These are phyloP conservation scores for Rugalucina vietnamica DNA, from an alignment of 2,888 invertebrate species.

Conservation along the genomic window DNA sequence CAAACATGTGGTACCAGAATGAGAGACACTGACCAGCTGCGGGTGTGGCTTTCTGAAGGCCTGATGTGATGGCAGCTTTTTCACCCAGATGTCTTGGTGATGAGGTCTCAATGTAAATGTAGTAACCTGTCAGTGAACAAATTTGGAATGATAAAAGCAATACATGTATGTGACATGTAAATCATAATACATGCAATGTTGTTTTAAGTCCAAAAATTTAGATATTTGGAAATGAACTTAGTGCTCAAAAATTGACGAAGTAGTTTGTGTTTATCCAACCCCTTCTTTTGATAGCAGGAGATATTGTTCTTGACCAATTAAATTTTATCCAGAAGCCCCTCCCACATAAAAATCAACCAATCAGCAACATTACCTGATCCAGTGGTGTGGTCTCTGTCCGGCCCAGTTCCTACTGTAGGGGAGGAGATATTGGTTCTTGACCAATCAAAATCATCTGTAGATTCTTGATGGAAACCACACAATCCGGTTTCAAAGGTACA, in stretches of 20 bases:
- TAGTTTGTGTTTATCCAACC: too few relatives aligned
- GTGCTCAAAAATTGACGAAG: too few relatives aligned
- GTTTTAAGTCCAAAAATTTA: too few relatives aligned
- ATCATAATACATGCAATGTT: too few relatives aligned
- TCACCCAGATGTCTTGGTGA: constrained; percentile 70
- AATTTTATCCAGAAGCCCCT: too few relatives aligned
- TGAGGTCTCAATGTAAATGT: constrained; percentile 80
- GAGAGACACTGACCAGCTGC: constrained; percentile 72
- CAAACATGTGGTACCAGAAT: constrained; percentile 83
- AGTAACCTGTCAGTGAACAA: constrained; percentile 75
- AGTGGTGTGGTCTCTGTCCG: constrained; percentile 80
- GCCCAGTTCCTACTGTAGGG: constrained; percentile 76
- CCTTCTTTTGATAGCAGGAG: too few relatives aligned
- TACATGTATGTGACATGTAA: too few relatives aligned
- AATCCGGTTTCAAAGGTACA: constrained; percentile 79
- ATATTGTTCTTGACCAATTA: too few relatives aligned
- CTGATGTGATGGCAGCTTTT: constrained; percentile 67
- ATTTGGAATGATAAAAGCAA: too few relatives aligned
- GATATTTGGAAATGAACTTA: too few relatives aligned
- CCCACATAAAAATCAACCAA: too few relatives aligned
- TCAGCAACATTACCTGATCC: constrained; percentile 61
- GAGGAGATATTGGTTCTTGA: constrained; percentile 70
- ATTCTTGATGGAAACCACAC: constrained; percentile 77
- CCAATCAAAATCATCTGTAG: constrained; percentile 80
- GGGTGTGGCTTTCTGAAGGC: constrained; percentile 64